Evolutionary conservation across 2,113 vertebrate species (phyloP).

Genomic region (Potamarius usumacintae): DNA sequence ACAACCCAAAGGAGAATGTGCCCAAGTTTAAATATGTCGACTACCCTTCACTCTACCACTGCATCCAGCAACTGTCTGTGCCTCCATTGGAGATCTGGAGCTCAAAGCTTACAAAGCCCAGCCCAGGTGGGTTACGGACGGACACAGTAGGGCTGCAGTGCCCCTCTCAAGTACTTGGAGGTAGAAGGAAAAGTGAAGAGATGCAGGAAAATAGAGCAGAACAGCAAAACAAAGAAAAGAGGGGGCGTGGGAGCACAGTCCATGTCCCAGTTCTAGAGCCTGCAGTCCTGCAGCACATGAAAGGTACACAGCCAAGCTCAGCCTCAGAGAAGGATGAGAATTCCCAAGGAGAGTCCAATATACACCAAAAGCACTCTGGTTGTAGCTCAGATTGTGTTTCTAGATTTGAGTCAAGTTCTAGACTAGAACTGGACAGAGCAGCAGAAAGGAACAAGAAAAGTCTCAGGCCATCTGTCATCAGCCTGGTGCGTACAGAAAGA

Average conservation of each 20-base stretch:
- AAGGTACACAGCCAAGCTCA: neutral
- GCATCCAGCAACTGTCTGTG: conserved; percentile 64
- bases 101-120: conserved; percentile 34
- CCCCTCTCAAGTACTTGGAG: conserved; percentile 2
- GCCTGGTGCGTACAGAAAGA: conserved; percentile 27
- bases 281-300: neutral
- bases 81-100: conserved; percentile 63
- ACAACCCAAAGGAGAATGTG: conserved; percentile 45
- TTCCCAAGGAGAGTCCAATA: neutral
- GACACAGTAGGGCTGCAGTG: neutral
- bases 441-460: neutral
- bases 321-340: conserved; percentile 4
- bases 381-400: conserved; percentile 9
- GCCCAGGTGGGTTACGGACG: neutral
- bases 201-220: neutral
- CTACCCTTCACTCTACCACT: conserved; percentile 63
- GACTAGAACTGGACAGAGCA: neutral
- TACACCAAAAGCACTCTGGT: neutral
- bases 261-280: neutral
- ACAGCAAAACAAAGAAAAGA: neutral
- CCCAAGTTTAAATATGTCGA: conserved; percentile 64
- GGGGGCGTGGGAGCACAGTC: neutral
- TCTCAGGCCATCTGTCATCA: conserved; percentile 39
- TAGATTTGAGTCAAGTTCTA: neutral
- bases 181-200: conserved; percentile 23